Percentiles rank a stretch among this genome's conserved stretches.
These are phyloP conservation scores for Agriopis marginaria DNA, from an alignment of 2,888 invertebrate species.

Conservation along the genomic window DNA sequence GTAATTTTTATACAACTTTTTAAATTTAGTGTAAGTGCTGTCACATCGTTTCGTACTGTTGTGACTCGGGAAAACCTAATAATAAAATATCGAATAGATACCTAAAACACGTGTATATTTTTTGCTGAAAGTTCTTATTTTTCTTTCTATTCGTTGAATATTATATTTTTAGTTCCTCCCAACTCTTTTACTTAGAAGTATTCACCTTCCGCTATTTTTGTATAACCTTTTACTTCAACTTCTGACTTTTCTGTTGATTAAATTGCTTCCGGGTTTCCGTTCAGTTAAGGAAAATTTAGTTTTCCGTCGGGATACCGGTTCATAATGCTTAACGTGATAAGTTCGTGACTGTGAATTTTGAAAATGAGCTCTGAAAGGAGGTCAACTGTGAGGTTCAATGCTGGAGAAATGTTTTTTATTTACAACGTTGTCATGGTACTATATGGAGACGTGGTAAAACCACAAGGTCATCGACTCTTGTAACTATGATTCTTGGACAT, in stretches of 20 bases:
- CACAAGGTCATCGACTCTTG: no score
- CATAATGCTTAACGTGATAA: constrained; percentile 11
- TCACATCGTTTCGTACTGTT: no score
- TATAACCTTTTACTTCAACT: constrained; percentile 1
- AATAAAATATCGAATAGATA: no score
- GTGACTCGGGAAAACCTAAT: no score
- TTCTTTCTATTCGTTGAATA: neutral
- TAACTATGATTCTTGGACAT: no score
- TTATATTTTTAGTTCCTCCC: neutral
- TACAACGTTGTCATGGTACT: no score
- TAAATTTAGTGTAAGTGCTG: no score
- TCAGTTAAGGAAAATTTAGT: constrained; percentile 21
- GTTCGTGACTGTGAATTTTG: constrained; percentile 1
- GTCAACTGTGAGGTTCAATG: neutral
- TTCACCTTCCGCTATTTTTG: neutral
- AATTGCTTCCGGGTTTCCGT: constrained; percentile 14
- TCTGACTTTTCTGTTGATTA: constrained; percentile 20
- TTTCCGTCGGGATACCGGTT: constrained; percentile 19
- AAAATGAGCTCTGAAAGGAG: constrained; percentile 4
- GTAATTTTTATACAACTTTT: no score
- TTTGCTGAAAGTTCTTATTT: neutral
- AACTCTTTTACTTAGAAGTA: neutral
- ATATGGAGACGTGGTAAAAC: no score
- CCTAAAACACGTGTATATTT: neutral
- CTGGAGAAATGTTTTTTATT: no score